Evolutionary conservation across 2,797 vertebrate species (phyloP).

Genomic region (Xiphorhynchus erythropygius): DNA sequence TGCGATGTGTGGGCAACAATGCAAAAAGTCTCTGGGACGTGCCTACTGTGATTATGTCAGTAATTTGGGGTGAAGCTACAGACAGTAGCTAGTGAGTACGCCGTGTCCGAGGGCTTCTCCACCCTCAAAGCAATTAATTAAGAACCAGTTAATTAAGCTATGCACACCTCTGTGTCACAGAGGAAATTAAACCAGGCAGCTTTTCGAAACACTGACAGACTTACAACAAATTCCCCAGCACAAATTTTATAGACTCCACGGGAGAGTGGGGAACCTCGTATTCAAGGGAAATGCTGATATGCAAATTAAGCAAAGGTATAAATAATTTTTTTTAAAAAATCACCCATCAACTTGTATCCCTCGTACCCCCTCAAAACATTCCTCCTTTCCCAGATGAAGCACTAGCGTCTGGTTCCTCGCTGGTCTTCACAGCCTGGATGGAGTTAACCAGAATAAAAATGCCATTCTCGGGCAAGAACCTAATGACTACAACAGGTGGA

Average conservation of each 20-base stretch:
- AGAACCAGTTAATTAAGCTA: not conserved
- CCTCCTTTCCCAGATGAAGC: not conserved
- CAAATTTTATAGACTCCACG: not conserved
- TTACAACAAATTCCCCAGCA: accelerated
- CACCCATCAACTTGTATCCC: not conserved
- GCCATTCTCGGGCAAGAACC: not conserved
- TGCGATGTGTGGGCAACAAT: accelerated
- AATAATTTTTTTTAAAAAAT: not conserved
- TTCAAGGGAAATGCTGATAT: not conserved
- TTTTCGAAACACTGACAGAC: not conserved
- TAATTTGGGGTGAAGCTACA: not conserved
- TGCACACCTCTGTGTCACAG: not conserved
- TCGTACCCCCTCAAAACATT: not conserved
- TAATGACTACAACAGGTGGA: constrained; percentile 65
- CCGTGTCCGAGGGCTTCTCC: not conserved
- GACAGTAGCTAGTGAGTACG: not conserved
- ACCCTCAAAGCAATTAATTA: not conserved
- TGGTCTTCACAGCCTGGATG: not conserved
- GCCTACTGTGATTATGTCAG: accelerated
- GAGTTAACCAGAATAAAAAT: not conserved
- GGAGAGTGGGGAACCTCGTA: not conserved
- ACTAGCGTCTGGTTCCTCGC: accelerated
- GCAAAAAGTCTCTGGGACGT: not conserved
- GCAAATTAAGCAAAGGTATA: not conserved
- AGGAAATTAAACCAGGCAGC: not conserved